These are phyloP conservation scores for Carcharodon carcharias DNA, from an alignment of 2,797 vertebrate species.

Conservation along the genomic window DNA sequence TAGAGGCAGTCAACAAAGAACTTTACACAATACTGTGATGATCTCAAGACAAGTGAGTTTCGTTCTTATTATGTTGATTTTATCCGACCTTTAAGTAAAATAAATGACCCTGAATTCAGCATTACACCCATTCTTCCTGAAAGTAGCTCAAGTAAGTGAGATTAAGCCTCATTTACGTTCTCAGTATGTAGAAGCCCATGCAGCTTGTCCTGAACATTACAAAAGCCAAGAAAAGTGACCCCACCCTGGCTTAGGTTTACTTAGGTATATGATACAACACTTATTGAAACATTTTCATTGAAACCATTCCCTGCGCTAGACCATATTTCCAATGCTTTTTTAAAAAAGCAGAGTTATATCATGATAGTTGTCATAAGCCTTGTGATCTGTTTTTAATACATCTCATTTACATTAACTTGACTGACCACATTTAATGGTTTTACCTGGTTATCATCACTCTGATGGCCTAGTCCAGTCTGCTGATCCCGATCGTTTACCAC, in stretches of 20 bases:
- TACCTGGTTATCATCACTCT: not conserved
- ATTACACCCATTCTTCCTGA: not conserved
- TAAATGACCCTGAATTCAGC: not conserved
- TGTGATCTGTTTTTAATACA: not conserved
- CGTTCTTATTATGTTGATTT: not conserved
- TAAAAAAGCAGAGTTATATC: not conserved
- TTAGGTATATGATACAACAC: not conserved
- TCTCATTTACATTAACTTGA: not conserved
- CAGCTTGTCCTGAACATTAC: not conserved
- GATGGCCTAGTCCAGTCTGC: slow-evolving; percentile 30
- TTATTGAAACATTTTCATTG: not conserved
- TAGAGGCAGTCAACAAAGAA: not conserved
- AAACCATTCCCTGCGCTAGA: not conserved
- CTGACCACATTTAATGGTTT: not conserved
- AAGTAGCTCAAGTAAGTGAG: not conserved
- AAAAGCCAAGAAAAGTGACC: not conserved
- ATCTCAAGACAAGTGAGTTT: not conserved
- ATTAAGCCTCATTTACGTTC: not conserved
- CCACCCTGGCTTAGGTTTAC: not conserved
- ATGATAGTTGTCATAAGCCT: not conserved
- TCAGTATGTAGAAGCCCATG: not conserved
- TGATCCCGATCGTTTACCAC: not conserved
- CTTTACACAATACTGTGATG: not conserved
- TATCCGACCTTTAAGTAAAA: not conserved
- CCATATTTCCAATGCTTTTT: not conserved